Evolutionary conservation across 2,888 invertebrate genomes (phyloP), one percentile per base, ranked within the genome.

Genomic region (Busseola fusca): DNA sequence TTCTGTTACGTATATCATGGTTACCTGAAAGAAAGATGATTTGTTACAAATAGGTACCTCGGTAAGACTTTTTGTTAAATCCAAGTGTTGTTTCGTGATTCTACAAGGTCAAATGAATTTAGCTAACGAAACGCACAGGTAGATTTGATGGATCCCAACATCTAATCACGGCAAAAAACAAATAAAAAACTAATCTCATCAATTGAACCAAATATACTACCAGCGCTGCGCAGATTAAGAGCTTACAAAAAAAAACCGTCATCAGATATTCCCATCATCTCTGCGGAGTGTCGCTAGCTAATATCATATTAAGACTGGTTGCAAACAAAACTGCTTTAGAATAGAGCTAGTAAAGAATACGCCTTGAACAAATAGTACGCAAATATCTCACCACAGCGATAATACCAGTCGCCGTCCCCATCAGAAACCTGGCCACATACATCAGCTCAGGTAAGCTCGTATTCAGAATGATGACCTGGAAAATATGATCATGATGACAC

Each of bases 391-490:
- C 96, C 87, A 96, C 95, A 30, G 96, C 95, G 58, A 92, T 95
- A 7, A 96, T 92, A n/a, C 96, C 96, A 56, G 95, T 95, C 0
- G 96, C 95, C 21, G 95, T 52, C 1, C 96, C 96, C 82, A 95
- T 93, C 62, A 96, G 88, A 76, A 96, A 90, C 68, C 96, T 91
- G 0, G 96, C 94, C 0, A 93, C 81, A 79, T 95, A 96, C 85
- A 96, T 93, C 52, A 96, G 78, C 80, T 93, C 94, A 12, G 96
- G 95, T n/a, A 89, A 87, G 86, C 88, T 93, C 9, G 96, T 96
- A 27, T 94, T 86, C 58, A 96, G 87, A 66, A 96, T 95, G 68
- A 96, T 88, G 3, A 91, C 82, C 95, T 96, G 89, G 67, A 93
- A 93, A n/a, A 30, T 59, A 59, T 27, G 14, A 40, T 12, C 14